Evolutionary conservation across 2,797 vertebrate genomes (phyloP).

Genomic region (Melanotaenia maccullochi): DNA sequence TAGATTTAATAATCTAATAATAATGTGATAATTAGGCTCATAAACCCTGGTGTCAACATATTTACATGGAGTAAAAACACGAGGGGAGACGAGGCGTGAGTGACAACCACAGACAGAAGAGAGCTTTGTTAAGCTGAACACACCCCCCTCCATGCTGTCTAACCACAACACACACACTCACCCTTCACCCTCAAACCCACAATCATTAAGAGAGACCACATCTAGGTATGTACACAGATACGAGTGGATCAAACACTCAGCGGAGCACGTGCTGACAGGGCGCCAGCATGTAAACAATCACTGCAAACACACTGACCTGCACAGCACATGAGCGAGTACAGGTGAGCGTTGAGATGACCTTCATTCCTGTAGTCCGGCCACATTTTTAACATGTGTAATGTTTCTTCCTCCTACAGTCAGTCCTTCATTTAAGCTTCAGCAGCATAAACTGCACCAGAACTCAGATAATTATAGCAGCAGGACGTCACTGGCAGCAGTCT

Average conservation of each 20-base stretch:
- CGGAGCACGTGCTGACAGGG: neutral
- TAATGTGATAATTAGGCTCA: neutral
- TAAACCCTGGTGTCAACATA: neutral
- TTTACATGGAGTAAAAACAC: neutral
- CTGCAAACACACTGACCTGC: slow-evolving; percentile 87
- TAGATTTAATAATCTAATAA: neutral
- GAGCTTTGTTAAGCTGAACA: slow-evolving; percentile 1
- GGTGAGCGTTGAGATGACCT: slow-evolving; percentile 87
- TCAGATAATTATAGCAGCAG: slow-evolving; percentile 48
- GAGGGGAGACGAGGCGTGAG: slow-evolving; percentile 26
- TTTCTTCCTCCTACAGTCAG: slow-evolving; percentile 35
- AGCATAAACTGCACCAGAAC: slow-evolving; percentile 53
- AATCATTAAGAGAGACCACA: slow-evolving; percentile 38
- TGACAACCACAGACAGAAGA: slow-evolving; percentile 58
- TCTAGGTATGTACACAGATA: slow-evolving; percentile 2
- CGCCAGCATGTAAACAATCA: too few relatives aligned
- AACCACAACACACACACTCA: slow-evolving; percentile 18
- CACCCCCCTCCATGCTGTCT: slow-evolving; percentile 14
- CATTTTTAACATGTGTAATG: slow-evolving; percentile 60
- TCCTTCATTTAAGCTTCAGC: slow-evolving; percentile 5
- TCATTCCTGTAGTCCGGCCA: slow-evolving; percentile 84
- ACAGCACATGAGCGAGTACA: slow-evolving; percentile 96
- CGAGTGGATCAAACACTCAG: slow-evolving; percentile 33
- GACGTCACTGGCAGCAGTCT: slow-evolving; percentile 21
- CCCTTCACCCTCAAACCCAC: slow-evolving; percentile 16